Evolutionary conservation across 1,140 invertebrate species (phyloP).

Genomic region (Grapholita molesta): DNA sequence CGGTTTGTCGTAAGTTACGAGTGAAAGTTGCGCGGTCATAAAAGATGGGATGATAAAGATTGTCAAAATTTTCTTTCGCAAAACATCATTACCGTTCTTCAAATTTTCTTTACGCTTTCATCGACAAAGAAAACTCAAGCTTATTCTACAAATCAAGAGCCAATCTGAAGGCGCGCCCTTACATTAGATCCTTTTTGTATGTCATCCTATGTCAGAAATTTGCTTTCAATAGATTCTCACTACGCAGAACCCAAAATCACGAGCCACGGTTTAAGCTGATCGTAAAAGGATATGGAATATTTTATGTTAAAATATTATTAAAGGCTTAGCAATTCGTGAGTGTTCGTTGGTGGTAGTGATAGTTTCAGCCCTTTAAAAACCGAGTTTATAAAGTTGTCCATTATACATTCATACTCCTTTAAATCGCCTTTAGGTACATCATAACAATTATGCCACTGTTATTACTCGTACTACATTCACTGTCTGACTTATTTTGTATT

Average conservation of each 20-base stretch:
- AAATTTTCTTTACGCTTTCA: neutral
- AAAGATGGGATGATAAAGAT: neutral
- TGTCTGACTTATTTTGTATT: too few relatives aligned
- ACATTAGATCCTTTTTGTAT: neutral
- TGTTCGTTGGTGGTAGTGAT: neutral
- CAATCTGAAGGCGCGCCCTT: neutral
- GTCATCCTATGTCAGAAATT: neutral
- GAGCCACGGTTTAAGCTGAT: slow-evolving; percentile 1
- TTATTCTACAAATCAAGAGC: neutral
- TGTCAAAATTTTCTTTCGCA: neutral
- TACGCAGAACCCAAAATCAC: slow-evolving; percentile 1
- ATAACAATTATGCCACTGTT: too few relatives aligned
- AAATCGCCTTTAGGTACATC: too few relatives aligned
- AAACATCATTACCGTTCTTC: neutral
- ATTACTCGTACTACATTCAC: too few relatives aligned
- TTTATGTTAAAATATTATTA: slow-evolving; percentile 9
- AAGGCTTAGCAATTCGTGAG: neutral
- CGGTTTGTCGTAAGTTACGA: neutral
- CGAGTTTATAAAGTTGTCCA: neutral
- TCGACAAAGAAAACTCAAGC: neutral
- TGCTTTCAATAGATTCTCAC: neutral
- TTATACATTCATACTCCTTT: too few relatives aligned
- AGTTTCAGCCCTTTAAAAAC: neutral
- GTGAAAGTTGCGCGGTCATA: neutral
- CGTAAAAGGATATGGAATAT: slow-evolving; percentile 14